Evolutionary conservation across 2,888 invertebrate genomes (phyloP), one percentile per base, ranked within the genome.

Genomic region (Trachelus troglodyta): DNA sequence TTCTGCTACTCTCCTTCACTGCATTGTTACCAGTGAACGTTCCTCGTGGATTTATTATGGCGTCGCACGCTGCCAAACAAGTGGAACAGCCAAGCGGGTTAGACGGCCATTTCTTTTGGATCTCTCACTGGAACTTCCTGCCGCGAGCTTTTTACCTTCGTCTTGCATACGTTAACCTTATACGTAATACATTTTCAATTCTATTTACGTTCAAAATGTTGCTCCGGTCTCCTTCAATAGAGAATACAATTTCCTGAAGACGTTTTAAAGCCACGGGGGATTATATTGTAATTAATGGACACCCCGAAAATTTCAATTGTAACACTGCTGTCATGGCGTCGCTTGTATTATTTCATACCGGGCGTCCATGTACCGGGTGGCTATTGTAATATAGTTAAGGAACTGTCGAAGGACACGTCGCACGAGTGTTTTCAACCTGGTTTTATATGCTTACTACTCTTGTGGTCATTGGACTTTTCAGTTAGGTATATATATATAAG

Each of bases 1-100:
- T 75, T 69, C 77, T 77, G 71, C 33, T 37, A 69, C 75, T 76
- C 76, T 76, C 71, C 71, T 77, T 77, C 40, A 73, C 40, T 30
- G 68, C 35, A 30, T 40, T 33, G 31, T 31, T n/a, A 31, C 75
- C 11, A 73, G 75, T 71, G 34, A 56, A 71, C 56, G 23, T 56
- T 30, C 11, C 71, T 33, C 34, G 71, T 30, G 30, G 71, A 71
- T 15, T 34, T 71, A 34, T 23, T 71, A 34, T 71, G 71, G 30
- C 30, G 30, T 71, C 33, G 34, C 73, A 69, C 74, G 74, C 71
- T 33, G 71, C 4, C 30, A 71, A 30, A 30, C 71, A 71, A 71
- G 11, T 71, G 71, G 71, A 71, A 71, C 71, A 71, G 71, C 33
- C 31, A 71, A 71, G n/a, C 71, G 33, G 71, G 71, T 73, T 76